These are phyloP conservation scores for Percopsis omiscomaycus DNA, from an alignment of 2,797 vertebrate genomes.

Conservation along the genomic window DNA sequence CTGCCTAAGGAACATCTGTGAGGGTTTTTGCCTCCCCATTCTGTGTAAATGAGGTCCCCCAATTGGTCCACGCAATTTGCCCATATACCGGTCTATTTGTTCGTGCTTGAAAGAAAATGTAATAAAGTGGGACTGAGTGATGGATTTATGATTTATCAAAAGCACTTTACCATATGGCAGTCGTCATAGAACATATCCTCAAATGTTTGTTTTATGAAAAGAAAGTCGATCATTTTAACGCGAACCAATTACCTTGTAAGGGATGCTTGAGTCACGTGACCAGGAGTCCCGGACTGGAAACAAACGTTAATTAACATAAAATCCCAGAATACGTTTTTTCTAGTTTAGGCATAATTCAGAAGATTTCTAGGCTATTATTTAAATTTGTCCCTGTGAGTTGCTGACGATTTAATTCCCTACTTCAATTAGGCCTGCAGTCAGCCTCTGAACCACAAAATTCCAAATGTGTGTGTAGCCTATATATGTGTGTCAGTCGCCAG, in stretches of 20 bases:
- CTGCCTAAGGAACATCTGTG: constrained; percentile 86
- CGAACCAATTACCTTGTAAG: constrained; percentile 58
- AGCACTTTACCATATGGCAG: constrained; percentile 91
- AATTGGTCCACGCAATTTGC: constrained; percentile 74
- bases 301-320: neutral
- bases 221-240: constrained; percentile 70
- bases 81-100: constrained; percentile 82
- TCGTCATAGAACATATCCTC: constrained; percentile 78
- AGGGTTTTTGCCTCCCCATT: constrained; percentile 76
- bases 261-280: constrained; percentile 79
- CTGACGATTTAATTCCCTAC: no score
- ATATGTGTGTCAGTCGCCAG: no score
- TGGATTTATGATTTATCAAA: constrained; percentile 90
- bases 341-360: neutral
- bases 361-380: no score
- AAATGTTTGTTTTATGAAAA: constrained; percentile 85
- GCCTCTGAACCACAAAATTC: no score
- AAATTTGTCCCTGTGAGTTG: no score
- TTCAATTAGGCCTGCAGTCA: no score
- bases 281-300: constrained; percentile 12
- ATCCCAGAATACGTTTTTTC: neutral
- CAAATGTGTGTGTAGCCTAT: no score
- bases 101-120: constrained; percentile 83
- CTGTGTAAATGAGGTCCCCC: constrained; percentile 75
- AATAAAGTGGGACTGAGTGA: constrained; percentile 80